Conservation (phyloP, 2,113 vertebrate species). For the Tapirus terrestris region DNA sequence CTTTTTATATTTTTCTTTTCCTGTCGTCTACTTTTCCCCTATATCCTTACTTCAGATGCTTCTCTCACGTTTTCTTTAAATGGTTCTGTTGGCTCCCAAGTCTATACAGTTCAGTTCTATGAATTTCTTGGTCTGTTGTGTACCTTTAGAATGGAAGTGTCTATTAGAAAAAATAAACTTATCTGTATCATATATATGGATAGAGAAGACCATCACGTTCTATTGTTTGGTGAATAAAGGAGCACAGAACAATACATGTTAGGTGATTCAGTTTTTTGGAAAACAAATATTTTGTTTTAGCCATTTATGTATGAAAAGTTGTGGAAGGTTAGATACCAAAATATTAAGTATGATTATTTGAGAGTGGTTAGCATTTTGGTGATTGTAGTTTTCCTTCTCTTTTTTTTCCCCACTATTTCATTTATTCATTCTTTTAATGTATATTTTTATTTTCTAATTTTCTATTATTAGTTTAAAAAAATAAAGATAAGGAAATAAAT, state of each 20-base stretch:
- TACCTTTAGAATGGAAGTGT: conserved; percentile 9
- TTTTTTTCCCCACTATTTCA: background rate
- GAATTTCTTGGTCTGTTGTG: background rate
- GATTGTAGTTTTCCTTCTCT: background rate
- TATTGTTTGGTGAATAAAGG: background rate
- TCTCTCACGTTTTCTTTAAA: conserved; percentile 3
- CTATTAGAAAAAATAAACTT: conserved; percentile 24
- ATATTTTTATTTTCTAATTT: conserved; percentile 25
- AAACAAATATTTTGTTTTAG: conserved; percentile 34
- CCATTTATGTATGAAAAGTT: conserved; percentile 1
- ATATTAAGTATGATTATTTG: background rate
- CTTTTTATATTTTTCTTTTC: background rate
- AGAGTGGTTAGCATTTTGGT: background rate
- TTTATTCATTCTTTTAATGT: background rate
- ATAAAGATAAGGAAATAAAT: conserved; percentile 1
- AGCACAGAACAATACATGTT: background rate
- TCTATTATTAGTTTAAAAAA: conserved; percentile 44
- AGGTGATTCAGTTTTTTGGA: background rate
- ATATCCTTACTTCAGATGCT: background rate
- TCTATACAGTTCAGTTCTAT: background rate
- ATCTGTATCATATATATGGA: background rate
- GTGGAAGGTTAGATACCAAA: background rate
- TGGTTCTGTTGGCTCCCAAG: background rate
- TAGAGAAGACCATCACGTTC: background rate
- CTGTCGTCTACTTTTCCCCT: background rate